Evolutionary conservation across 1,140 invertebrate species (phyloP), one percentile per base, ranked within the genome.

Genomic region (Drosophila quadrilineata): DNA sequence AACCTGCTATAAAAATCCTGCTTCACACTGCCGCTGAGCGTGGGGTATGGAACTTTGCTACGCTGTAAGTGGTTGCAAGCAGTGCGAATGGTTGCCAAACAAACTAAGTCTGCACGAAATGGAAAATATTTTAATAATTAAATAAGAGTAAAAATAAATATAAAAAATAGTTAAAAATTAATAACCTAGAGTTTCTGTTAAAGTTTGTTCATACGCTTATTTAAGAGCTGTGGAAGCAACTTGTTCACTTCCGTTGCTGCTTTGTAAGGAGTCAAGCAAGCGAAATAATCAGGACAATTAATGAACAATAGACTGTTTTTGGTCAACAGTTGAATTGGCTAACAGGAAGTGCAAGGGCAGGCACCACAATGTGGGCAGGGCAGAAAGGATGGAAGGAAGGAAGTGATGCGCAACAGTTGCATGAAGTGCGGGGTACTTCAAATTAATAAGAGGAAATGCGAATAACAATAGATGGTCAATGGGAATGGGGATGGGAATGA

Each of bases 291-390:
- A 45, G 43, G 35, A 67, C 53, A 74, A 84, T 74, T 84, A 84
- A 77, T 67, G 60, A 64, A 84, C 74, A 84, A 84, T 77, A 74
- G 74, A 84, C 63, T 76, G 77, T 82, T 84, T n/a, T 82, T 84
- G 77, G 58, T 62, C 75, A 65, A 38, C 54, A 54, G 31, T 33
- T 33, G 53, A 38, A 24, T n/a, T 70, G 74, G 54, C 54, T 56
- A 60, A 82, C 76, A 71, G 76, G 76, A 82, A 82, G 72, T 82
- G 49, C 54, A 45, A 17, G 28, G 22, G 36, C 45, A 29, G 64
- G 49, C n/a, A 73, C 35, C 62, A 56, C 29, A 31, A 36, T 66
- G 54, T 38, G 49, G 56, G 31, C 48, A 50, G 45, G 21, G n/a
- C n/a, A n/a, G n/a, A n/a, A 60, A 58, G 19, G 43, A 46, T 35